Conservation (phyloP, 2,888 invertebrate genomes). For the Cheilosia impressa region DNA sequence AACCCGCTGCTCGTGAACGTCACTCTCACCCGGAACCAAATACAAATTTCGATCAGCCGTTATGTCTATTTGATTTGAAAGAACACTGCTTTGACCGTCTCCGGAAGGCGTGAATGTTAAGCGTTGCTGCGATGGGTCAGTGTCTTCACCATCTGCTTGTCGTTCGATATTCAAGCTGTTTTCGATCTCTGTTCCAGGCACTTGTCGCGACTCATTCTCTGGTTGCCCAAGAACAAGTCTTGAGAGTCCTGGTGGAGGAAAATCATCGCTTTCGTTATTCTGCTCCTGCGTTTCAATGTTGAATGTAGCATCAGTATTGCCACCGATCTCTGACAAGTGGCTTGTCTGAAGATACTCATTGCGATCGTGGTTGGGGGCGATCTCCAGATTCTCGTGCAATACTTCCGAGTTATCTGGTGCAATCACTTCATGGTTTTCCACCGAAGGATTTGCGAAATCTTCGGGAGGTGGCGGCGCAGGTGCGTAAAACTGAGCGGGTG, state of each 20-base stretch:
- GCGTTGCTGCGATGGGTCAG: constrained; percentile 76
- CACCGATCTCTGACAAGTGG: constrained; percentile 86
- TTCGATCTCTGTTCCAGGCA: constrained; percentile 84
- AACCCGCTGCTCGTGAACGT: constrained; percentile 82
- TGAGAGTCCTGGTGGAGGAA: constrained; percentile 87
- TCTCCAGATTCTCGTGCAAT: constrained; percentile 84
- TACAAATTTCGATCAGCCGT: constrained; percentile 80
- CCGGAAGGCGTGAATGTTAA: constrained; percentile 58
- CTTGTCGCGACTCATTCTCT: constrained; percentile 84
- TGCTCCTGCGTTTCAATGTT: constrained; percentile 77
- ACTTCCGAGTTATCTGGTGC: constrained; percentile 88
- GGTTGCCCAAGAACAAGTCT: constrained; percentile 88
- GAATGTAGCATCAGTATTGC: constrained; percentile 36
- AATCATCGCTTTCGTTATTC: constrained; percentile 82
- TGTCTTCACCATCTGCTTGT: constrained; percentile 84
- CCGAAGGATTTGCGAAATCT: constrained; percentile 82
- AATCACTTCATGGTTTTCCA: constrained; percentile 85
- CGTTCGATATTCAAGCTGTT: constrained; percentile 83
- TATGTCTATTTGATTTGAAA: constrained; percentile 76
- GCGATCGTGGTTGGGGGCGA: constrained; percentile 88
- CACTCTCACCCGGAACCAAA: constrained; percentile 81
- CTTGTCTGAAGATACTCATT: constrained; percentile 92
- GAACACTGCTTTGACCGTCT: constrained; percentile 52
- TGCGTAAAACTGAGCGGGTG: constrained; percentile 52
- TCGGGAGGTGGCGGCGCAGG: constrained; percentile 78